Evolutionary conservation across 2,888 invertebrate species (phyloP).

Genomic region (Nowickia ferox): DNA sequence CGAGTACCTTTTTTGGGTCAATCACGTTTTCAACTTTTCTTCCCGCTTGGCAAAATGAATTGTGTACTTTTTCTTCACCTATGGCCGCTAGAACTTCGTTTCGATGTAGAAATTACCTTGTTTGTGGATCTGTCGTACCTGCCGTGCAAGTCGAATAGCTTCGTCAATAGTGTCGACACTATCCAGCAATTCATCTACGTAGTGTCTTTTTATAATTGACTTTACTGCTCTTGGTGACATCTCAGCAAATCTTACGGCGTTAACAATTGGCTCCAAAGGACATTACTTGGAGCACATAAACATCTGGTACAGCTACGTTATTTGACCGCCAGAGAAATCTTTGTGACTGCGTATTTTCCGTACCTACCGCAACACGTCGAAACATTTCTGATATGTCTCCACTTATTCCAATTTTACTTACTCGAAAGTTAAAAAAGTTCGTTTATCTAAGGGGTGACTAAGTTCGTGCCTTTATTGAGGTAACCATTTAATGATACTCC

Average conservation of each 20-base stretch:
- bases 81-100: conserved; percentile 3
- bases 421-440: conserved; percentile 75
- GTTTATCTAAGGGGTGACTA: conserved; percentile 77
- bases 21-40: neutral
- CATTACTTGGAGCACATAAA: conserved; percentile 72
- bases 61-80: neutral
- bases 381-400: neutral
- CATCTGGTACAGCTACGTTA: neutral
- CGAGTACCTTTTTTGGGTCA: neutral
- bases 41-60: neutral
- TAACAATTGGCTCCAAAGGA: conserved; percentile 74
- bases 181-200: conserved; percentile 72
- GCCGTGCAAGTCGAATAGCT: neutral
- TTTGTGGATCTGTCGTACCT: neutral
- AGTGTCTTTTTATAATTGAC: conserved; percentile 66
- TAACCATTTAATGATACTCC: too few relatives aligned
- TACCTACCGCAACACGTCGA: conserved; percentile 59
- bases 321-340: conserved; percentile 76
- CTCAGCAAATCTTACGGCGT: conserved; percentile 56
- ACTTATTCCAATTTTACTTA: conserved; percentile 59
- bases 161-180: neutral
- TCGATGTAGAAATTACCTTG: conserved; percentile 30
- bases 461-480: conserved; percentile 78
- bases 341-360: conserved; percentile 76
- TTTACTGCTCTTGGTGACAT: conserved; percentile 67